Base-by-base conservation (phyloP, 1,140 invertebrate species). In the Eulimnadia texana region DNA sequence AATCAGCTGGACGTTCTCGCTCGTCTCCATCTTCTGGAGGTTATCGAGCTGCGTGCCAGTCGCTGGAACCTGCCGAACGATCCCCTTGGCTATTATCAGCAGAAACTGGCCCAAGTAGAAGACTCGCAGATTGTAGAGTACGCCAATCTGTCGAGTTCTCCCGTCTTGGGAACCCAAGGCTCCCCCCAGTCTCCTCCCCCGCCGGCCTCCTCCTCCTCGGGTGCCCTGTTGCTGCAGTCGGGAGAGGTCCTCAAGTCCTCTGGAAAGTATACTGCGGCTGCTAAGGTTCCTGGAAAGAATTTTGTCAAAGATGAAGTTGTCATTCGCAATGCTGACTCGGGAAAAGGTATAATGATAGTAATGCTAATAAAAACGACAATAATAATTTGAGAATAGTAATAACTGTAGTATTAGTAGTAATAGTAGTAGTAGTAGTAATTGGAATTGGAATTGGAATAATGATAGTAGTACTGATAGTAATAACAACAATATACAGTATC, bases 261-360 rank as follows among this genome's bases (percentile, higher is more conserved):
- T 49, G 90, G 88, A 50, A 92, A 90, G 72, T 92, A 88, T 72
- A 74, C 79, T 11, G 89, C 88, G 71, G 88, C 88, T n/a, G 88
- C 88, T 1, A 85, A 88, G 71, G 88, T 92, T 61, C 86, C 87
- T 55, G 88, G 88, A 60, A 92, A 92, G 74, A 91, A 89, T 70
- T 90, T 90, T 72, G 90, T 86, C 69, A 92, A 92, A 74, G 90
- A 93, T 73, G 90, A 94, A 79, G 85, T 94, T 60, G 85, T 93
- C 50, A 94, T 94, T 69, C 79, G 89, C 65, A 94, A 94, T 74
- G 85, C 88, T 66, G 90, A 94, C 74, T 93, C 90, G 62, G 90
- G 90, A 68, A 93, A 94, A 88, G 90, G 90, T 93, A 77, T 76
- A n/a, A n/a, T n/a, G n/a, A n/a, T n/a, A n/a, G n/a, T n/a, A n/a